Base-by-base conservation (phyloP, 2,888 invertebrate genomes). In the Auanema freiburgensis region DNA sequence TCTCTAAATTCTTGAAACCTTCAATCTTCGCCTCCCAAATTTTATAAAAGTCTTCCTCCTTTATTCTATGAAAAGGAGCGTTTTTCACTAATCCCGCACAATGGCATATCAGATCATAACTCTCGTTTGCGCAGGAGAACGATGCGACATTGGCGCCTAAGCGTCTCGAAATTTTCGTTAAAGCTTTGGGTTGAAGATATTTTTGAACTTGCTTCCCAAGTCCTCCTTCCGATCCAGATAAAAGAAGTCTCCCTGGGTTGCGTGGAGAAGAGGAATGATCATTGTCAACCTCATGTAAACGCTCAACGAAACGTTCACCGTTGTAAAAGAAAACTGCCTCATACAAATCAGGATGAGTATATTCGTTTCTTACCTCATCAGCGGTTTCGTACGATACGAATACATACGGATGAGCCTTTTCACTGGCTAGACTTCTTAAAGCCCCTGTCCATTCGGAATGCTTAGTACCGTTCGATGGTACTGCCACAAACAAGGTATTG, bases 141-240 rank as follows among this genome's bases (percentile, higher is more conserved):
- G 33, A 5, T 3, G 33, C 33, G 33, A 33, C 33, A 8, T 8
- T 33, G 33, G 3, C 33, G 3, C 33, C 33, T 33, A 33, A 33
- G 8, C 33, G 33, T 8, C 33, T 33, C 8, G 33, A 33, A 33
- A 33, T 33, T 33, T 33, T 33, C 8, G 33, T 33, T 33, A 33
- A 3, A 8, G 33, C 3, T 33, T 33, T 33, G 33, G 33, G 33
- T 8, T 33, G 33, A 5, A 33, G 33, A 8, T 5, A 33, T 33
- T 33, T 33, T 33, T 33, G 33, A 33, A 33, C 33, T 33, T 61
- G 56, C 8, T 53, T 43, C 40, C 72, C 80, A 12, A 80, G 71
- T n/a, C 79, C 80, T 12, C 79, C 76, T 25, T 62, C 67, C 3
- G 76, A 78, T 14, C 79, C 80, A 12, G 77, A 72, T 2, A 79